phyloP scores from a whole-genome alignment of 2,888 invertebrate species.

The Callyntrura sp. region DNA sequence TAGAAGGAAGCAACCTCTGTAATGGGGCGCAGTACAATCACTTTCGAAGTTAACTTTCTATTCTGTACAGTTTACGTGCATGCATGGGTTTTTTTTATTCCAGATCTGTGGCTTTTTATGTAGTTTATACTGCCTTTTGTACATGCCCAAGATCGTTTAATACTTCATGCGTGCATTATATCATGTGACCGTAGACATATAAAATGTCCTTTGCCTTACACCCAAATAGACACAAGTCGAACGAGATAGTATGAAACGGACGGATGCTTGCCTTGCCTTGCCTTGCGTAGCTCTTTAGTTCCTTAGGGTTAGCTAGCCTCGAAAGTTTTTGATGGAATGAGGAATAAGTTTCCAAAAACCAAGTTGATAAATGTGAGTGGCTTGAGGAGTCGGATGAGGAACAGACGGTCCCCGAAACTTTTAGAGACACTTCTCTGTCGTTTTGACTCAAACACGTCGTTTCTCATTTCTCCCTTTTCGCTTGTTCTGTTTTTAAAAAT shows the following conservation, averaged over 20 bases:
- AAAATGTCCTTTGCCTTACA: background rate
- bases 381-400: slow-evolving; percentile 79
- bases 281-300: background rate
- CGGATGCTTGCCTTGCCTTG: background rate
- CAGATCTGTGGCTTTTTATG: slow-evolving; percentile 25
- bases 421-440: slow-evolving; percentile 83
- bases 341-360: slow-evolving; percentile 50
- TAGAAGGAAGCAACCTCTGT: background rate
- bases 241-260: background rate
- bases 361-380: slow-evolving; percentile 82
- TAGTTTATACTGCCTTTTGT: background rate
- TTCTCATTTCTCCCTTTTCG: slow-evolving; percentile 81
- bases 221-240: too few species aligned
- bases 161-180: background rate
- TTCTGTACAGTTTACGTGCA: background rate
- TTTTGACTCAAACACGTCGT: slow-evolving; percentile 81
- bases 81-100: slow-evolving; percentile 28
- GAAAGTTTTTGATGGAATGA: slow-evolving; percentile 26
- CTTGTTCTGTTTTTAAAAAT: background rate
- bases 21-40: slow-evolving; percentile 54
- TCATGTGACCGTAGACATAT: background rate
- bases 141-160: background rate
- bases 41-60: slow-evolving; percentile 14
- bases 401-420: slow-evolving; percentile 83
- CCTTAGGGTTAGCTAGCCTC: slow-evolving; percentile 14